Conservation (phyloP, 2,797 vertebrate species). For the Acridotheres tristis region DNA sequence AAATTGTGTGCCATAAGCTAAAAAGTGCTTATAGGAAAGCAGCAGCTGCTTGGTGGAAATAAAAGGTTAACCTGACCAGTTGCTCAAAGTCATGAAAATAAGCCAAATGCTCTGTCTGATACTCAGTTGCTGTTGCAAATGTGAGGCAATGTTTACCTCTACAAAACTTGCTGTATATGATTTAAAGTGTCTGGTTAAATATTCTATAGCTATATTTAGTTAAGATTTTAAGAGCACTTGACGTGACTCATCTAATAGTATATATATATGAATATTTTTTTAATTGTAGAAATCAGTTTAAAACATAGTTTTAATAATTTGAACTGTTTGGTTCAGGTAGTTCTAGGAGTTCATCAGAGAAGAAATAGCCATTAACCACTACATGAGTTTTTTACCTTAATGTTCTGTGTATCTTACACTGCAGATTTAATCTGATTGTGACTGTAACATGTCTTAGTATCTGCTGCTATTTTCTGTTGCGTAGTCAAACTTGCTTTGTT, state of each 20-base stretch:
- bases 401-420: background rate
- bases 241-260: constrained; percentile 30
- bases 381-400: constrained; percentile 36
- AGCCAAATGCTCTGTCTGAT: background rate
- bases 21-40: background rate
- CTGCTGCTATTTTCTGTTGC: constrained; percentile 45
- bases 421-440: constrained; percentile 27
- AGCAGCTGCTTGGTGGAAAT: background rate
- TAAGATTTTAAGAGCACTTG: constrained; percentile 51
- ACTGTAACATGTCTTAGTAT: background rate
- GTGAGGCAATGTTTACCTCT: constrained; percentile 60
- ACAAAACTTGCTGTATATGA: constrained; percentile 53
- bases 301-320: constrained; percentile 28
- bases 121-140: constrained; percentile 48
- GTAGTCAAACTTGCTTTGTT: background rate
- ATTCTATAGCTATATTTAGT: constrained; percentile 56
- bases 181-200: constrained; percentile 38
- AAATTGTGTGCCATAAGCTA: background rate
- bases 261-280: constrained; percentile 49
- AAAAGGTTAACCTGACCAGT: background rate
- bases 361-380: constrained; percentile 25
- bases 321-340: background rate
- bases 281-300: constrained; percentile 38
- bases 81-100: background rate
- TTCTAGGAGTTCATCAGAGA: background rate